Conservation (phyloP, 2,113 vertebrate genomes). For the Melierax canorus region DNA sequence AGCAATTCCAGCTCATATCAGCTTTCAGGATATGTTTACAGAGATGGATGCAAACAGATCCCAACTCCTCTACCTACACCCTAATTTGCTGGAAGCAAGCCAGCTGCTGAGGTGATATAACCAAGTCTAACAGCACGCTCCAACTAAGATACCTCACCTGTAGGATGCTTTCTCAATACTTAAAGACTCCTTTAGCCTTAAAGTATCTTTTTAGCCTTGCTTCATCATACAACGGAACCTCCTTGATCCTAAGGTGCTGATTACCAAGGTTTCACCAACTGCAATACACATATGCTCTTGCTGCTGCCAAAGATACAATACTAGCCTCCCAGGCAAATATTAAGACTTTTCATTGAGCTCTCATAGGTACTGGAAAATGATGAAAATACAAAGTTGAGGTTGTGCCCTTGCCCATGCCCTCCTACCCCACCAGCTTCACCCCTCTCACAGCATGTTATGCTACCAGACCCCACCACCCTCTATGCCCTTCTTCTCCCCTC, state of each 20-base stretch:
- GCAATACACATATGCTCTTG: rapidly evolving
- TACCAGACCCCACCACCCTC: neutral
- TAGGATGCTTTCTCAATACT: neutral
- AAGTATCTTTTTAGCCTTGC: neutral
- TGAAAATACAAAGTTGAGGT: rapidly evolving
- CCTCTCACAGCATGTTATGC: neutral
- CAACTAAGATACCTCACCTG: neutral
- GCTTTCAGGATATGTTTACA: neutral
- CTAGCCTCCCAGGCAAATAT: neutral
- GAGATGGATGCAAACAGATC: neutral
- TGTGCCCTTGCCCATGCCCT: rapidly evolving
- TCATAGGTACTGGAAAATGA: neutral
- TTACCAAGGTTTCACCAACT: neutral
- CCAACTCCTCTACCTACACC: neutral
- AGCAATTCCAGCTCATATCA: neutral
- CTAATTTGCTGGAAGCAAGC: neutral
- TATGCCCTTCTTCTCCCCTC: neutral
- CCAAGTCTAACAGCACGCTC: neutral
- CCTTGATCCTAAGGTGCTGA: neutral
- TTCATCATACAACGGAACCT: neutral
- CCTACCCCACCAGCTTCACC: neutral
- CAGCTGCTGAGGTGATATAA: neutral
- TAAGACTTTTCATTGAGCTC: neutral
- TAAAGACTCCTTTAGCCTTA: neutral
- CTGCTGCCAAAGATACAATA: neutral